These are phyloP conservation scores for Drosophila vallismaia DNA, from an alignment of 2,888 invertebrate species.

Conservation along the genomic window DNA sequence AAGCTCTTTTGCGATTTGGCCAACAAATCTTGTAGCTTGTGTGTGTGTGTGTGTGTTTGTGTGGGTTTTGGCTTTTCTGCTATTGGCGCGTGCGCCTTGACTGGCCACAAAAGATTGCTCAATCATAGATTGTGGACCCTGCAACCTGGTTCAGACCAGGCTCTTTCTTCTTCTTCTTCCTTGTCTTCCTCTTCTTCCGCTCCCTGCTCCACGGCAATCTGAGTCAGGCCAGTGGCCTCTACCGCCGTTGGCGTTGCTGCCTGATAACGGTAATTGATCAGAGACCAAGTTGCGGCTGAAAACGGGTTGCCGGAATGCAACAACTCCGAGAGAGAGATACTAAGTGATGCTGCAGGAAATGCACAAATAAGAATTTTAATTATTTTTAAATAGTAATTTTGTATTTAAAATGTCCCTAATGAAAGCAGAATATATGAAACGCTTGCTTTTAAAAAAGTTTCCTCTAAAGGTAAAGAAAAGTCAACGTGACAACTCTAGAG, in stretches of 20 bases:
- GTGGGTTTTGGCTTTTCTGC: constrained; percentile 8
- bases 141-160: constrained; percentile 22
- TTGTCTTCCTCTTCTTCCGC: not conserved
- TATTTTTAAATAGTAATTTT: not conserved
- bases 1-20: constrained; percentile 27
- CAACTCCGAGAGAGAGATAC: constrained; percentile 26
- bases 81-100: constrained; percentile 67
- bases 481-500: constrained; percentile 1
- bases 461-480: not conserved
- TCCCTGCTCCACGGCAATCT: constrained; percentile 8
- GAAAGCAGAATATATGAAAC: not conserved
- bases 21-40: constrained; percentile 27
- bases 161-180: constrained; percentile 8
- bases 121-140: constrained; percentile 45
- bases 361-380: not conserved
- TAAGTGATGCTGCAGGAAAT: constrained; percentile 2
- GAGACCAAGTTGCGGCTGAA: constrained; percentile 49
- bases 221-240: constrained; percentile 36
- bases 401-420: not conserved
- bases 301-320: constrained; percentile 75
- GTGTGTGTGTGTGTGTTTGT: constrained; percentile 3
- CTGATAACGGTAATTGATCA: constrained; percentile 65
- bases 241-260: constrained; percentile 32
- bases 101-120: constrained; percentile 39
- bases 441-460: not conserved